Percentiles rank a stretch among this genome's conserved stretches.
Evolutionary conservation across 2,888 invertebrate genomes (phyloP).

Genomic region (Oithona nana): DNA sequence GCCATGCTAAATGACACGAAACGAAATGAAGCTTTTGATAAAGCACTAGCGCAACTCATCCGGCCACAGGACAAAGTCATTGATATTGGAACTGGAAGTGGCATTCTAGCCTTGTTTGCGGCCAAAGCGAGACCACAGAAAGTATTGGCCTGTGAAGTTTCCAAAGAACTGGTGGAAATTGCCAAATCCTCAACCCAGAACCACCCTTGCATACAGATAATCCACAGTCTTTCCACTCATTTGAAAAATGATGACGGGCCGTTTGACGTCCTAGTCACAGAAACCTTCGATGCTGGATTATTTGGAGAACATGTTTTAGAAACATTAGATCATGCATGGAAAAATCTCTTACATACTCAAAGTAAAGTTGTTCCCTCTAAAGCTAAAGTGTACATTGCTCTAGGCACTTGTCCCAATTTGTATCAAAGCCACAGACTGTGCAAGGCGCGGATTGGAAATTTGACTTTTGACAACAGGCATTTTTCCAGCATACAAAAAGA

Average conservation of each 20-base stretch:
- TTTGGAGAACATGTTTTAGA: conserved; percentile 53
- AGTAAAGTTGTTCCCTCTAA: background rate
- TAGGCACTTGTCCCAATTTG: too few relatives aligned
- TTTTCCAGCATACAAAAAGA: too few relatives aligned
- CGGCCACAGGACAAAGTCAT: conserved; percentile 38
- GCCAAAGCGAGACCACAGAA: background rate
- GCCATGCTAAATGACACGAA: conserved; percentile 55
- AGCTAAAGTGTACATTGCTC: background rate
- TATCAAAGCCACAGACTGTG: too few relatives aligned
- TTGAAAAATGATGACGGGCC: background rate
- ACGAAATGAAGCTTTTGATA: conserved; percentile 44
- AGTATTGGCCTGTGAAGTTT: background rate
- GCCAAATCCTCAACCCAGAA: background rate
- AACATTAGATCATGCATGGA: conserved; percentile 47
- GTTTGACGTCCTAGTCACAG: conserved; percentile 41
- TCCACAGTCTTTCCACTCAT: background rate
- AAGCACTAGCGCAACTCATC: conserved; percentile 40
- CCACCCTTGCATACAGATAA: background rate
- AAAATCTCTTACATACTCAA: conserved; percentile 34
- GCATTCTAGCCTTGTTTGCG: conserved; percentile 35
- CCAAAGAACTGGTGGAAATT: background rate
- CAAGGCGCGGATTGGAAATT: too few relatives aligned
- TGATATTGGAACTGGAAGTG: conserved; percentile 59
- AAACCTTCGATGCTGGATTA: conserved; percentile 57
- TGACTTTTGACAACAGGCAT: too few relatives aligned